These are phyloP conservation scores for Leucosticte australis DNA, from an alignment of 2,113 vertebrate genomes.

Conservation along the genomic window DNA sequence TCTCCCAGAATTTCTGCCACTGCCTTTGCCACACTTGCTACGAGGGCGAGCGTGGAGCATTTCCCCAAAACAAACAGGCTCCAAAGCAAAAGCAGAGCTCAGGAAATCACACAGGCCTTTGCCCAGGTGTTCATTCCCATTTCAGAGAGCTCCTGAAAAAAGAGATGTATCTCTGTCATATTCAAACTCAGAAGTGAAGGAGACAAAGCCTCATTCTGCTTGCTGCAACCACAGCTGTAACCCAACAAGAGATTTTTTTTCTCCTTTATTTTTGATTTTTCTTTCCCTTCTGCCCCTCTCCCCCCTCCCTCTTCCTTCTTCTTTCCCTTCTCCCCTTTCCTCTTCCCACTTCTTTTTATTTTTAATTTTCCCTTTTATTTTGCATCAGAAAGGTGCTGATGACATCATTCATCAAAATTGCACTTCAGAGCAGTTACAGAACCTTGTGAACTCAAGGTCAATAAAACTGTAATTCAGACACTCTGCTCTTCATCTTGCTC, in stretches of 20 bases:
- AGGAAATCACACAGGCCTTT: not conserved
- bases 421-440: not conserved
- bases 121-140: not conserved
- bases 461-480: not conserved
- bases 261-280: not conserved
- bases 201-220: not conserved
- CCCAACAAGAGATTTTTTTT: not conserved
- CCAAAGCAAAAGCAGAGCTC: not conserved
- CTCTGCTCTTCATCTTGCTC: not conserved
- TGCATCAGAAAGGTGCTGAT: not conserved
- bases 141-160: not conserved
- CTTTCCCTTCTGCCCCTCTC: not conserved
- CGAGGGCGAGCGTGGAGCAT: not conserved
- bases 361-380: not conserved
- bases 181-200: not conserved
- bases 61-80: not conserved
- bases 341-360: not conserved
- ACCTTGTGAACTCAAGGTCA: not conserved
- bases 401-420: not conserved
- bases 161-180: not conserved
- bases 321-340: too few species aligned
- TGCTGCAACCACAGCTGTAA: not conserved
- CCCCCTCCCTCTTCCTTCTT: rapidly evolving
- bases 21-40: not conserved
- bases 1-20: not conserved